Base-by-base conservation (phyloP, 2,888 invertebrate species). In the Brachylomia viminalis region DNA sequence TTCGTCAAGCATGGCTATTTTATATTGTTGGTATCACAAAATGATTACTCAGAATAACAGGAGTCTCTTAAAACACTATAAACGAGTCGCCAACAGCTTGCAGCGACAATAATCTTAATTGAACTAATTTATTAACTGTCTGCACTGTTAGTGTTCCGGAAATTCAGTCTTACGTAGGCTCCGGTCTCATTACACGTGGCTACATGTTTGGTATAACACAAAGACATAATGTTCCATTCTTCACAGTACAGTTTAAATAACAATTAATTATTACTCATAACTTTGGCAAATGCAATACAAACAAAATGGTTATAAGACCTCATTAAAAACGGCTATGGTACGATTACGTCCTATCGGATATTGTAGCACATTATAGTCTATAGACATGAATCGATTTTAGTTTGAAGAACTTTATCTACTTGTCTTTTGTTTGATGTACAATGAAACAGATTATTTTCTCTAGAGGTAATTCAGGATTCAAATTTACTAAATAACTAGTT, bases 161-260 rank as follows among this genome's bases (percentile, higher is more conserved):
- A 79, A 84, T 88, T 91, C 91, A 91, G 91, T 90, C 91, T 90
- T 90, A 86, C 83, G 58, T 82, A 79, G 79, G 81, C 76, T 83
- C 52, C 75, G 58, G 68, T 79, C 70, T 84, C 73, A 65, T 80
- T 70, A 87, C 84, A 77, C 72, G 80, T 64, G 73, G 76, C 69
- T 33, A 62, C 52, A 75, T 77, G 82, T 80, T 85, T 81, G 23
- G 42, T 84, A 72, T 69, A 75, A 75, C 85, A 77, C 64, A 64
- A 59, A 80, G 69, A 83, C 83, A 58, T 70, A 59, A 70, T 62
- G 38, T 69, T 75, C 62, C 80, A 75, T 80, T 72, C 69, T 77
- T 71, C 81, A 79, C 77, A 84, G 73, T 76, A 70, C 82, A 83
- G 78, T 82, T 79, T 75, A 71, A 76, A 88, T 77, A 86, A 86